Base-by-base conservation (phyloP, 2,888 invertebrate species). In the Choreutis nemorana region DNA sequence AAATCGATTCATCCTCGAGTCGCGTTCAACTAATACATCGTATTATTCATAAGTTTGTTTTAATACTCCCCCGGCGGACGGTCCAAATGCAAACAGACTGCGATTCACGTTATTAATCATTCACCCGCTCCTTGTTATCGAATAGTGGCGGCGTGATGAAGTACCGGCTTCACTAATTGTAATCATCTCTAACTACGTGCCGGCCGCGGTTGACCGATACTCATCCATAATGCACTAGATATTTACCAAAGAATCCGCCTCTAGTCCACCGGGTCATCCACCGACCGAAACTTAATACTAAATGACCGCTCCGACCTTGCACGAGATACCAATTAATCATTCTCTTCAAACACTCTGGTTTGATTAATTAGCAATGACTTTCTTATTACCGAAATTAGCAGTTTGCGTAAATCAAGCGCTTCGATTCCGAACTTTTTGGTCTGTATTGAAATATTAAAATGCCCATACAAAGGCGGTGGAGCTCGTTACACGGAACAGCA, bases 21-120 rank as follows among this genome's bases (percentile, higher is more conserved):
- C 48, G 46, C 41, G 45, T 47, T 46, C 39, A 55, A 59, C 52
- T 62, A 51, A 54, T 53, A 55, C 55, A 44, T 53, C 56, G 57
- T 56, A 67, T 64, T 72, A 73, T 72, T 73, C 73, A 73, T 68
- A 71, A 73, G 70, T 67, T 70, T 62, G 66, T 62, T 32, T 33
- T 39, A 33, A 31, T 60, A 57, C 55, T 55, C 52, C 45, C 50
- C 48, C 39, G 35, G 38, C 45, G 62, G 66, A 57, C 60, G 59
- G 61, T 56, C 50, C 45, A 50, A 63, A 61, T 51, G 60, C 67
- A 71, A 73, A 73, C 73, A 73, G 55, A 59, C 62, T 57, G 48
- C 52, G 59, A 53, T 57, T 57, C 59, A 45, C 38, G 53, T 62
- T 65, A 73, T 73, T 70, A 75, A 73, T 73, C 65, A 75, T 72